These are phyloP conservation scores for Mionectes olivaceus DNA, from an alignment of 2,797 vertebrate genomes.

Conservation along the genomic window DNA sequence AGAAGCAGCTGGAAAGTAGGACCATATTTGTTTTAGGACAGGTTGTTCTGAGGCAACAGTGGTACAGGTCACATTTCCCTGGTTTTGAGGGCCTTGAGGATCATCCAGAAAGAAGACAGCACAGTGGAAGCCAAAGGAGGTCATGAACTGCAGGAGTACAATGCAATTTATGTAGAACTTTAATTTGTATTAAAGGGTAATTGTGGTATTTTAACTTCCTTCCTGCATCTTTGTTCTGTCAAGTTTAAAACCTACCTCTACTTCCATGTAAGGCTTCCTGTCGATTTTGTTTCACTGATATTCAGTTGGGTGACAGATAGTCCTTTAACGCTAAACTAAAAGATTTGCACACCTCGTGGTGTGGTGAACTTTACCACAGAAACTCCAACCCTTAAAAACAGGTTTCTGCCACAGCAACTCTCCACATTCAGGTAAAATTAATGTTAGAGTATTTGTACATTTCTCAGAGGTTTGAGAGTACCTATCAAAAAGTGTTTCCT, in stretches of 20 bases:
- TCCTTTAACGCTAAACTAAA: neutral
- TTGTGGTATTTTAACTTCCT: neutral
- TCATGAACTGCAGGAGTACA: neutral
- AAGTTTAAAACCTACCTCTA: neutral
- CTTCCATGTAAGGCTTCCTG: neutral
- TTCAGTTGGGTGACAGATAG: neutral
- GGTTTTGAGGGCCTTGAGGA: neutral
- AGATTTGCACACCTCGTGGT: neutral
- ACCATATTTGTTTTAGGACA: neutral
- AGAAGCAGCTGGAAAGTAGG: neutral
- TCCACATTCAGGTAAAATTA: neutral
- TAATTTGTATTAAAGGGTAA: neutral
- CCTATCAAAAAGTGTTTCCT: neutral
- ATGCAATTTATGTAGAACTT: neutral
- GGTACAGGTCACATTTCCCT: neutral
- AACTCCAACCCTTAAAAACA: neutral
- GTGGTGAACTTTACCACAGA: neutral
- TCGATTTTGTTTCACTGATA: neutral
- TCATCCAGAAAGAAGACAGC: neutral
- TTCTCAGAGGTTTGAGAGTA: neutral
- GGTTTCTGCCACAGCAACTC: neutral
- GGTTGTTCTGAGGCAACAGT: neutral
- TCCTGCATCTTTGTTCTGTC: neutral
- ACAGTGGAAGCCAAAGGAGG: neutral
- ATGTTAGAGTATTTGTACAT: neutral